Conservation (phyloP, 2,797 vertebrate genomes). For the Brachyrhaphis roseni region DNA sequence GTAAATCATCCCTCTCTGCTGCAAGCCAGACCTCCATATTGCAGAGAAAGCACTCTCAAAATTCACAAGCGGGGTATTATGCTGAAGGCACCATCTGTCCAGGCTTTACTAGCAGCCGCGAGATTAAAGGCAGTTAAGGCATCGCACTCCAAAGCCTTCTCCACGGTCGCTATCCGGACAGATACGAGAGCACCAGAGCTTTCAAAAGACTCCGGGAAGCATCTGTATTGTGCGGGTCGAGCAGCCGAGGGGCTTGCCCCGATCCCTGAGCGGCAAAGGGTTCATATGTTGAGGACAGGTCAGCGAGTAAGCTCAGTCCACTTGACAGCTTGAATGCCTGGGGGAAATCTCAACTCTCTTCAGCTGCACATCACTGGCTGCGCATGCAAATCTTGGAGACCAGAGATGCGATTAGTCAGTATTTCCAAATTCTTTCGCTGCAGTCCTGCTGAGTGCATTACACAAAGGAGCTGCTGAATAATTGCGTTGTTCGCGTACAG, state of each 20-base stretch:
- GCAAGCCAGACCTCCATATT: conserved; percentile 72
- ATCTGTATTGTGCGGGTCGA: conserved; percentile 26
- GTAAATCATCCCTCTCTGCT: conserved; percentile 73
- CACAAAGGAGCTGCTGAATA: conserved; percentile 16
- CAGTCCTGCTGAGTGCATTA: conserved; percentile 4
- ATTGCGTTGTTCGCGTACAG: background rate
- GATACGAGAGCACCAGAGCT: conserved; percentile 23
- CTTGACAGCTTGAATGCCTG: conserved; percentile 70
- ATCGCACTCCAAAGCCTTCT: conserved; percentile 52
- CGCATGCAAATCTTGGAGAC: conserved; percentile 24
- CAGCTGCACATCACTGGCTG: conserved; percentile 11
- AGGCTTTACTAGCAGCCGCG: conserved; percentile 63
- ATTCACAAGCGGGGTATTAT: conserved; percentile 69
- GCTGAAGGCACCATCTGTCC: conserved; percentile 76
- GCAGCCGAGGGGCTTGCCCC: conserved; percentile 19
- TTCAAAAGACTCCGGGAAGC: conserved; percentile 9
- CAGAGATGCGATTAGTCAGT: conserved; percentile 15
- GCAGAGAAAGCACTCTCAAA: conserved; percentile 74
- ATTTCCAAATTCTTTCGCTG: conserved; percentile 20
- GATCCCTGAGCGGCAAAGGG: conserved; percentile 34
- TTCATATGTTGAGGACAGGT: conserved; percentile 52
- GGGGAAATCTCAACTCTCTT: conserved; percentile 47
- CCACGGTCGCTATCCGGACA: conserved; percentile 40
- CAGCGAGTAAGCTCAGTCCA: conserved; percentile 46
- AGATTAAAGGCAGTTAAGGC: conserved; percentile 75